phyloP scores from a whole-genome alignment of 2,797 vertebrate species.

The Scyliorhinus canicula region DNA sequence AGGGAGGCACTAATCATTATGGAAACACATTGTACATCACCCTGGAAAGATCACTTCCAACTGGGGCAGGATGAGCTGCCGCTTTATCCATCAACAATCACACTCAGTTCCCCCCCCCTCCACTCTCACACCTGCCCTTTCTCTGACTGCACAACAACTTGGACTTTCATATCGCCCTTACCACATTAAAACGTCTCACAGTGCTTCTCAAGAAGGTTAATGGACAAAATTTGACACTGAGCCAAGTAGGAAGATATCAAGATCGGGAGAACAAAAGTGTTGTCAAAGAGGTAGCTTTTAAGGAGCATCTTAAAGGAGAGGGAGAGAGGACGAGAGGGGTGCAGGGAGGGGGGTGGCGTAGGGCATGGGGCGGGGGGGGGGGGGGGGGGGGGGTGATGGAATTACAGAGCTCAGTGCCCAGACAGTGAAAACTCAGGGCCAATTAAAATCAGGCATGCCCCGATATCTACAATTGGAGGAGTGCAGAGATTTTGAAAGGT shows the following conservation, averaged over 20 bases:
- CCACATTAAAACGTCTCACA: neutral
- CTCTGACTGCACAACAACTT: constrained; percentile 3
- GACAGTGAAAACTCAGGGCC: neutral
- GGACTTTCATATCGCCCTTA: neutral
- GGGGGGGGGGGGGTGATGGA: neutral
- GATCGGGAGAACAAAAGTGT: neutral
- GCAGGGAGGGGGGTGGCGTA: neutral
- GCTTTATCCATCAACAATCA: neutral
- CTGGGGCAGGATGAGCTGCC: neutral
- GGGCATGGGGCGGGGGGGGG: neutral
- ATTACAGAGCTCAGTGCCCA: neutral
- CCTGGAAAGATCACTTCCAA: neutral
- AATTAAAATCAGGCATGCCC: neutral
- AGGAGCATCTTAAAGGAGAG: neutral
- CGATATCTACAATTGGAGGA: neutral
- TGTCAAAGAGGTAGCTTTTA: neutral
- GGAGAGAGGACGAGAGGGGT: neutral
- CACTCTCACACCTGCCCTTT: neutral
- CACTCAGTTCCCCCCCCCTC: neutral
- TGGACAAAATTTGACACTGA: neutral
- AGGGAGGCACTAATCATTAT: neutral
- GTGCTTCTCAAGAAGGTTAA: neutral
- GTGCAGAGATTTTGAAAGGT: neutral
- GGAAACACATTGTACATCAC: neutral
- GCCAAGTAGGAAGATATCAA: neutral